These are phyloP conservation scores for Gymnocephalus cernua DNA, from an alignment of 2,113 vertebrate species.

Conservation along the genomic window DNA sequence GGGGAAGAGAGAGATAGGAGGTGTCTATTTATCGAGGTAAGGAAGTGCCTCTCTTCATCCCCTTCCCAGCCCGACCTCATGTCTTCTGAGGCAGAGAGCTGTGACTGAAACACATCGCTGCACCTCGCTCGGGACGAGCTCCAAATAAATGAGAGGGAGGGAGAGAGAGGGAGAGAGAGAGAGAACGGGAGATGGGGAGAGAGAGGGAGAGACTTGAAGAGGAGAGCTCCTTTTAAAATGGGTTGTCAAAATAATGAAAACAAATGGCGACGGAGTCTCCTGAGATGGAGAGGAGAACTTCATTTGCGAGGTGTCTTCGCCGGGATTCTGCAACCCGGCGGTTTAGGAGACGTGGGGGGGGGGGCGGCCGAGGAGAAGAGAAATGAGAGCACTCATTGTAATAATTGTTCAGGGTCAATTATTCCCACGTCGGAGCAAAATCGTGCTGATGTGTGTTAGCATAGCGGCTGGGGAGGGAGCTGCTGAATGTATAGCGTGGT, in stretches of 20 bases:
- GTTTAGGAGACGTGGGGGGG: conserved; percentile 52
- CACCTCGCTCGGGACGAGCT: conserved; percentile 79
- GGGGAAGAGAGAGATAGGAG: conserved; percentile 51
- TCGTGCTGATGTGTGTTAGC: conserved; percentile 86
- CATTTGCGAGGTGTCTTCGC: conserved; percentile 79
- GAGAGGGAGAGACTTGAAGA: conserved; percentile 63
- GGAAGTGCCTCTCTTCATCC: conserved; percentile 70
- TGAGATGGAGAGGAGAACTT: conserved; percentile 84
- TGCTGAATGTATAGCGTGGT: conserved; percentile 84
- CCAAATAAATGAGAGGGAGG: conserved; percentile 69
- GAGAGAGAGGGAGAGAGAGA: conserved; percentile 17
- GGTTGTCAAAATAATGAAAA: conserved; percentile 88
- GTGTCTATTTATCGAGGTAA: conserved; percentile 79
- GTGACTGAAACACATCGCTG: conserved; percentile 83
- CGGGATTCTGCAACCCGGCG: conserved; percentile 64
- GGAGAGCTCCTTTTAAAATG: conserved; percentile 80
- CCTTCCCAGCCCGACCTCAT: conserved; percentile 29
- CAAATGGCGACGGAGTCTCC: conserved; percentile 83
- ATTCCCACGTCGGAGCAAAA: conserved; percentile 89
- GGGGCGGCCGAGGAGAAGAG: conserved; percentile 70
- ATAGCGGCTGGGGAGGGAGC: conserved; percentile 81
- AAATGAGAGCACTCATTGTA: conserved; percentile 84
- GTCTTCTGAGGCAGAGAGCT: conserved; percentile 81
- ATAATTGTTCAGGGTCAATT: conserved; percentile 91
- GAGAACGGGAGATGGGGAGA: conserved; percentile 19